Base-by-base conservation (phyloP, 1,140 invertebrate genomes). In the Apocrypta bakeri region DNA sequence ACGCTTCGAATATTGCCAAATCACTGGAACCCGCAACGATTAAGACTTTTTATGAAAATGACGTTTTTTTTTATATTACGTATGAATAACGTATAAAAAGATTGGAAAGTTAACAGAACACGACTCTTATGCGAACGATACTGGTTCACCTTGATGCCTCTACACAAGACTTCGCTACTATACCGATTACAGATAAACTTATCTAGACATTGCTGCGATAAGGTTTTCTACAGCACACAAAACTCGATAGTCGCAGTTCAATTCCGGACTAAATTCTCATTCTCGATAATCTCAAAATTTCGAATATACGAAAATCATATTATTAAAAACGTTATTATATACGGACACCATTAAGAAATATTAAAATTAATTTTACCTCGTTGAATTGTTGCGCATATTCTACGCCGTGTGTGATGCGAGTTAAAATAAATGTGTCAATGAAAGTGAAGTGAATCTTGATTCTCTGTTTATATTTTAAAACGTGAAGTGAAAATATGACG, bases 171-270 rank as follows among this genome's bases (percentile, higher is more conserved):
- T 56, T 48, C 48, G 48, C 48, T 56, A 21, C 21, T 7, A 7
- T 56, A 56, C 48, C 63, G 24, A 40, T 72, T 25, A 40, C 37
- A 40, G 33, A 72, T 72, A 72, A 40, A 72, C 69, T 72, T 72
- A 72, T 72, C 69, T 72, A 40, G 31, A 33, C 68, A 69, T 69
- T 21, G 66, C n/a, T 17, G 68, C 69, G 69, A 72, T 72, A 72
- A 72, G 33, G 42, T 33, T 21, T 33, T 24, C 33, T 9, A 56
- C 48, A 31, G 17, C 33, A 40, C 21, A 42, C 24, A 0, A 40
- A 72, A 42, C 37, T n/a, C 31, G 24, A 33, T 69, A 21, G 68
- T 69, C 31, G 21, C 68, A 71, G 17, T 29, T 71, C 17, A 11
- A 71, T 66, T 66, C 27, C 25, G 40, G 48, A 56, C 48, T 56